phyloP scores from a whole-genome alignment of 1,140 invertebrate species.

The Riptortus pedestris region DNA sequence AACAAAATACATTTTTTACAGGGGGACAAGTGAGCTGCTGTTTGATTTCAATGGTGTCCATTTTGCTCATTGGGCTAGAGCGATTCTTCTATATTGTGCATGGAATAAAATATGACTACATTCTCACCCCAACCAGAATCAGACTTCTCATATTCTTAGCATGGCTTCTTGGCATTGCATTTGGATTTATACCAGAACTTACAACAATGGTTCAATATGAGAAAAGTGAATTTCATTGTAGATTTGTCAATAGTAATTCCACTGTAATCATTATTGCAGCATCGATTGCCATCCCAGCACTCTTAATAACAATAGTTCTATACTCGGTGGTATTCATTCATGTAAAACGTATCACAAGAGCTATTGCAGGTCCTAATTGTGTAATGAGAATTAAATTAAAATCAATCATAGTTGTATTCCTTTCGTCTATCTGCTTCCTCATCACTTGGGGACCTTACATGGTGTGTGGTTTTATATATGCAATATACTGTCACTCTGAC shows the following conservation, averaged over 20 bases:
- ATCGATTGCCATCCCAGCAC: not conserved
- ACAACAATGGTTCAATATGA: too few species aligned
- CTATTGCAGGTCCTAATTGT: not conserved
- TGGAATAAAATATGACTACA: not conserved
- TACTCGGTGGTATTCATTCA: not conserved
- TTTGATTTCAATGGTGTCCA: not conserved
- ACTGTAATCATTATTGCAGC: not conserved
- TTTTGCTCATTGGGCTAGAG: not conserved
- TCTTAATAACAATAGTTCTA: not conserved
- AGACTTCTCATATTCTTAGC: not conserved
- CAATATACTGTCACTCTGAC: not conserved
- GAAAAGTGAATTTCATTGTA: not conserved
- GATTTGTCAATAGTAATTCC: not conserved
- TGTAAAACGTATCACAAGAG: not conserved
- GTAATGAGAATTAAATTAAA: conserved; percentile 1
- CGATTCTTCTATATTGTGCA: conserved; percentile 5
- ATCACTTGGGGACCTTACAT: not conserved
- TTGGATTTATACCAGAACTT: not conserved
- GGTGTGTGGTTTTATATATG: not conserved
- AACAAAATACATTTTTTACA: not conserved
- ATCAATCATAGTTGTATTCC: not conserved
- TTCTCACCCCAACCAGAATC: not conserved
- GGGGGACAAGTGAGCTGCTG: not conserved
- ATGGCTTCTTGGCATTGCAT: not conserved
- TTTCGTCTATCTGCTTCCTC: not conserved